phyloP scores from a whole-genome alignment of 2,888 invertebrate genomes.

The Drosophila vallismaia region DNA sequence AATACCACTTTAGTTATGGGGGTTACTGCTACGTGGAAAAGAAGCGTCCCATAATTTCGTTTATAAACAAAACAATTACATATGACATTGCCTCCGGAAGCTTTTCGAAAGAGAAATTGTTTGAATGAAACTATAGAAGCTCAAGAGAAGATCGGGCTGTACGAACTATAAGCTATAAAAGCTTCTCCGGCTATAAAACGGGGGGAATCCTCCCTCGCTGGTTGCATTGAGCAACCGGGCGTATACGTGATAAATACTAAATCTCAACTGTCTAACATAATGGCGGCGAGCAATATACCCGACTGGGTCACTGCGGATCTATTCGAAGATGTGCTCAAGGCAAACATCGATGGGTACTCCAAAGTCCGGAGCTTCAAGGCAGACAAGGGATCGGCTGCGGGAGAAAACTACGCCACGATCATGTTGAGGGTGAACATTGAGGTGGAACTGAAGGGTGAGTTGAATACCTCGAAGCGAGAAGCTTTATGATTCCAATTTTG shows the following conservation, averaged over 20 bases:
- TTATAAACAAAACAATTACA: neutral
- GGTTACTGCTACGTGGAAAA: neutral
- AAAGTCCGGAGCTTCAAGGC: slow-evolving; percentile 55
- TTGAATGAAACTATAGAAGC: neutral
- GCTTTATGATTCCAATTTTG: neutral
- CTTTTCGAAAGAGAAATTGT: neutral
- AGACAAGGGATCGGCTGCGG: slow-evolving; percentile 60
- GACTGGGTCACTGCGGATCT: slow-evolving; percentile 58
- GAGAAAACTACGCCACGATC: slow-evolving; percentile 81
- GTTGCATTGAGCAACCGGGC: slow-evolving; percentile 1
- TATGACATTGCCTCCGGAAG: neutral
- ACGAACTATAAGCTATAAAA: slow-evolving; percentile 5
- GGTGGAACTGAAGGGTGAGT: slow-evolving; percentile 69
- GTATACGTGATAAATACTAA: slow-evolving; percentile 2
- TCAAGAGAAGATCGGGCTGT: neutral
- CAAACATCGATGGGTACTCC: slow-evolving; percentile 45
- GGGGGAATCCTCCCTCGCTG: neutral
- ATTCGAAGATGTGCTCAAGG: slow-evolving; percentile 52
- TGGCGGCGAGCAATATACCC: slow-evolving; percentile 49
- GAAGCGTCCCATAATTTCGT: neutral
- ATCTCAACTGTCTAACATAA: slow-evolving; percentile 14
- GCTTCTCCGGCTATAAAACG: slow-evolving; percentile 21
- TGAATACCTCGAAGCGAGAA: neutral
- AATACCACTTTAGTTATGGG: neutral
- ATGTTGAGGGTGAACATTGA: slow-evolving; percentile 73